Base-by-base conservation (phyloP, 2,888 invertebrate species). In the Syritta pipiens region DNA sequence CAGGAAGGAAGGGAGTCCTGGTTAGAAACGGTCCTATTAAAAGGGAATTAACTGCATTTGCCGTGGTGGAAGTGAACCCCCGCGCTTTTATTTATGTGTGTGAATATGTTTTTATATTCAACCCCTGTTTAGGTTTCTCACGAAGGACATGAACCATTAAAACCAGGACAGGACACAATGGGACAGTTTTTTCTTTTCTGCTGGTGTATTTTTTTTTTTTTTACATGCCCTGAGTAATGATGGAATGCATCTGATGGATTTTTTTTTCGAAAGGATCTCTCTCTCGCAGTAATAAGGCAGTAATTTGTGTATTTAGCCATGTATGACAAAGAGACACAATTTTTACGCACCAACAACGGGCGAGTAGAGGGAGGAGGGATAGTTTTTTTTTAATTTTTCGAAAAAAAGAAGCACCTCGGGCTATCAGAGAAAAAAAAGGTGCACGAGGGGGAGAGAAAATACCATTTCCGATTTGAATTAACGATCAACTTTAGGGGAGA, bases 291-390 rank as follows among this genome's bases (percentile, higher is more conserved):
- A 79, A 79, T 79, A 79, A 79, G 79, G 74, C 69, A 60, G 59
- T 81, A 83, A 82, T 84, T 84, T 83, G 22, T 69, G 53, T 74
- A 82, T 69, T 77, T 83, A 83, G 69, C 82, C 84, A 83, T 71
- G 81, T 82, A 81, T 83, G 84, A 84, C 83, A 81, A 82, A 81
- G 65, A 79, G 79, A 79, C 79, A 79, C 68, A 72, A 67, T 79
- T 79, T 74, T 46, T 51, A 63, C 59, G 75, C 42, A 75, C 32
- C 57, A 69, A 63, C 71, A 49, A 55, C 42, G 28, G 24, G 67
- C 51, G 67, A 42, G 77, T 59, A 60, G 60, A 24, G 32, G 65
- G 6, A 53, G 44, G 55, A 67, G 72, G 59, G 60, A 59, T 63
- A 65, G n/a, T n/a, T n/a, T n/a, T n/a, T n/a, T n/a, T n/a, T n/a